A percentile compares a stretch with the other conserved stretches of the same genome.
These are phyloP conservation scores for Lepidotrigona ventralis DNA, from an alignment of 1,140 invertebrate species.

Conservation along the genomic window DNA sequence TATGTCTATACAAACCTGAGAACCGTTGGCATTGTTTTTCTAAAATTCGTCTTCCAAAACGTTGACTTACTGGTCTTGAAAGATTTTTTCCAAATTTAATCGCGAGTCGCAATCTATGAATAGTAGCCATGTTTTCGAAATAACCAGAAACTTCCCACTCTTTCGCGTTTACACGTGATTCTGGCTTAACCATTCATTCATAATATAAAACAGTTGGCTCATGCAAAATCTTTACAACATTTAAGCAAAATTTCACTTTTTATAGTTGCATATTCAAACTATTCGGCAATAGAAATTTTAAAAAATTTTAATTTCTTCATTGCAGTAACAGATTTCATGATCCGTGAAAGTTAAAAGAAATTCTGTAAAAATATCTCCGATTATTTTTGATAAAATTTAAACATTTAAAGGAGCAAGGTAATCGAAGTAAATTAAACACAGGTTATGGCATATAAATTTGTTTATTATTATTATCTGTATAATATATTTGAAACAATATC, in stretches of 20 bases:
- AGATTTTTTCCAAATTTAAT: slow-evolving; percentile 64
- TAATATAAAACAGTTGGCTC: background rate
- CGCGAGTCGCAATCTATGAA: slow-evolving; percentile 53
- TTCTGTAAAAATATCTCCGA: too few species aligned
- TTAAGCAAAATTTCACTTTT: background rate
- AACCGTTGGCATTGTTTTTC: slow-evolving; percentile 47
- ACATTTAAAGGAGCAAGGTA: too few species aligned
- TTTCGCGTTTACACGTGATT: background rate
- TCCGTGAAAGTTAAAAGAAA: too few species aligned
- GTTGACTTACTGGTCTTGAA: slow-evolving; percentile 56
- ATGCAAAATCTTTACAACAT: background rate
- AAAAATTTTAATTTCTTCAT: background rate
- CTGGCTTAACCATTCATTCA: too few species aligned
- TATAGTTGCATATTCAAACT: background rate
- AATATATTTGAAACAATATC: slow-evolving; percentile 81
- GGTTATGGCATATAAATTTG: slow-evolving; percentile 77
- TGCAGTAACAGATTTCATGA: too few species aligned
- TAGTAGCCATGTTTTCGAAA: slow-evolving; percentile 57
- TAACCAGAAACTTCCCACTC: background rate
- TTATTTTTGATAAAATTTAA: too few species aligned
- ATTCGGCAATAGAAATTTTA: background rate
- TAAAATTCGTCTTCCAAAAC: slow-evolving; percentile 47
- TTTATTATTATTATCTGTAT: slow-evolving; percentile 81
- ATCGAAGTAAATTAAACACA: slow-evolving; percentile 17
- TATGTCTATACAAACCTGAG: slow-evolving; percentile 52